A percentile compares a stretch with the other conserved stretches of the same genome.
Evolutionary conservation across 2,113 vertebrate species (phyloP).

Genomic region (Talpa occidentalis): DNA sequence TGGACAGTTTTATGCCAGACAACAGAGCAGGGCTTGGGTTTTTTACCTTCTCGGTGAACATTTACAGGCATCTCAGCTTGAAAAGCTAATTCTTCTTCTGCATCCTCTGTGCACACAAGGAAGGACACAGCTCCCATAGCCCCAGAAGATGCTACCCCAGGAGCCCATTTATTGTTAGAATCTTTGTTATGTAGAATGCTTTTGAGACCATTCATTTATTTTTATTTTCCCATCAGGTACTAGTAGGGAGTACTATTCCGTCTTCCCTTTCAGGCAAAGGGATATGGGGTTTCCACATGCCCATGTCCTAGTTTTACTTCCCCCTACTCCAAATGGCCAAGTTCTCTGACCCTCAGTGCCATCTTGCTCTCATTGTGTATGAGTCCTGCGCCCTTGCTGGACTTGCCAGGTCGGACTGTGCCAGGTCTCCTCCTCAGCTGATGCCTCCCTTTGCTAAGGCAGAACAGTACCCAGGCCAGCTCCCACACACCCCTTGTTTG

Average conservation of each 20-base stretch:
- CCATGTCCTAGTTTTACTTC: background rate
- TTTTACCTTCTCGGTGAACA: background rate
- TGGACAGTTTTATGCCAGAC: slow-evolving; percentile 48
- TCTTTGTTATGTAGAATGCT: background rate
- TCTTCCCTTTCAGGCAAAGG: background rate
- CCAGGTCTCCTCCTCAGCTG: background rate
- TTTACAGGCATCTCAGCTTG: background rate
- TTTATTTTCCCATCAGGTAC: background rate
- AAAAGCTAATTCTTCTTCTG: background rate
- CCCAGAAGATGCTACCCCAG: background rate
- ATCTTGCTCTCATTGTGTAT: rapidly evolving
- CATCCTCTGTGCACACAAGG: background rate
- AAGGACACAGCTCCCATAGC: background rate
- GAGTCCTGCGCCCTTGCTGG: background rate
- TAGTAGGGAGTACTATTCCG: background rate
- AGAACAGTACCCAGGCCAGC: no score
- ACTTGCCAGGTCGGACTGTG: background rate
- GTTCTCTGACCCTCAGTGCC: background rate
- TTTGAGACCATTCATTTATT: background rate
- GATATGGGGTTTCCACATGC: rapidly evolving
- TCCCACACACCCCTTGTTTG: background rate
- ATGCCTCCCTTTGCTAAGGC: background rate
- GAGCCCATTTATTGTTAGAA: background rate
- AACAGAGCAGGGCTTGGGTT: background rate
- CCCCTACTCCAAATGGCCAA: background rate